Base-by-base conservation (phyloP, 2,113 vertebrate species). In the Pholis gunnellus region DNA sequence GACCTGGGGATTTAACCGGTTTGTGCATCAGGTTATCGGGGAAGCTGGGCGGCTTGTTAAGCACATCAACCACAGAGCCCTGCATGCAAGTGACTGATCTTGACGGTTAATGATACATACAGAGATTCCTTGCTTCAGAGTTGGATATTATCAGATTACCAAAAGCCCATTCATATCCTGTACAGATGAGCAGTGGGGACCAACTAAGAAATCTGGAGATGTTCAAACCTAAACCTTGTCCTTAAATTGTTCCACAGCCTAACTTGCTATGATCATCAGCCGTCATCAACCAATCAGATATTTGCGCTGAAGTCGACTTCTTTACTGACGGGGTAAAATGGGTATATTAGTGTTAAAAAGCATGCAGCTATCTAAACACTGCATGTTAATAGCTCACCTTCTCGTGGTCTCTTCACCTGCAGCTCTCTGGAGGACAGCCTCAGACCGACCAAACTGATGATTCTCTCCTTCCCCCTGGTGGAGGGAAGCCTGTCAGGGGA, bases 381-480 rank as follows among this genome's bases (percentile, higher is more conserved):
- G 31, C 20, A 46, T 22, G 13, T 42, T 0, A 13, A 0, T 13
- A 25, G 9, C 78, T 88, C 48, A 98, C 98, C 97, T 91, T 86
- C 94, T 86, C 97, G 95, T 1, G 90, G 89, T 72, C 97, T 96
- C 93, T 99, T 99, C 69, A 89, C 82, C 59, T 92, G 64, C 3
- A 92, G 50, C 46, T 94, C 91, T 86, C 94, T 97, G 80, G 86
- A 88, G n/a, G 95, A 91, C 56, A 97, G 86, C 81, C 93, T 96
- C 61, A 97, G 91, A 0, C 89, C 82, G 34, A 91, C 93, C 38
- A 95, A 31, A 44, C 22, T 92, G 63, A 97, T 80, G 60, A 96
- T 86, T 67, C 91, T 95, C 90, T 96, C 95, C 86, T 93, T 89
- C 88, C 96, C 96, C 91, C 89, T 90, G 44, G 96, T 96, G 78